Conservation (phyloP, 2,888 invertebrate species). For the Drosophila borealis region DNA sequence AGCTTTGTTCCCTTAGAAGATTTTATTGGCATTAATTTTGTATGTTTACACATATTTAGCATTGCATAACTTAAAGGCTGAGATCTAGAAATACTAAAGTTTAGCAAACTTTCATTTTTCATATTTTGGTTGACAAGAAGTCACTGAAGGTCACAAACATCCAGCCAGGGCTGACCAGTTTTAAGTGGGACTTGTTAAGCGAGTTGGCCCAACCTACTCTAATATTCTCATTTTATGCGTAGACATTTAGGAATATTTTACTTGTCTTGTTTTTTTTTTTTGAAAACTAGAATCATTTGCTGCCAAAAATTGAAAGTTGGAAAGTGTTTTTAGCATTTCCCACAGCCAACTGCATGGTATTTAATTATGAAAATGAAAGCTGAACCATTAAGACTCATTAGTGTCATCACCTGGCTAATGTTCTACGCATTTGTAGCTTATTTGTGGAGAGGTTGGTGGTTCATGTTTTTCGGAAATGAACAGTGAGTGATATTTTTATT, state of each 20-base stretch:
- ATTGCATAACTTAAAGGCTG: slow-evolving; percentile 54
- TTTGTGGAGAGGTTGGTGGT: slow-evolving; percentile 15
- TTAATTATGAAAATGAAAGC: slow-evolving; percentile 71
- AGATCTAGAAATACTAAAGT: slow-evolving; percentile 13
- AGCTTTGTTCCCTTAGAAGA: slow-evolving; percentile 56
- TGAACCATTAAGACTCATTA: slow-evolving; percentile 41
- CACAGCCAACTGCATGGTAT: slow-evolving; percentile 30
- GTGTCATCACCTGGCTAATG: slow-evolving; percentile 38
- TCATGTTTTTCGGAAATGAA: neutral
- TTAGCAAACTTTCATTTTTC: slow-evolving; percentile 62
- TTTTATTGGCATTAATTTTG: slow-evolving; percentile 40
- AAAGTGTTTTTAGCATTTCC: slow-evolving; percentile 66
- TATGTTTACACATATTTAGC: slow-evolving; percentile 23
- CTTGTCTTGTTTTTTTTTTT: neutral
- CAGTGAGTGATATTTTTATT: slow-evolving; percentile 20
- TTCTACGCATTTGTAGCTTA: slow-evolving; percentile 31
- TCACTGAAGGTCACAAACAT: slow-evolving; percentile 55
- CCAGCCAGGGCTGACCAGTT: slow-evolving; percentile 29
- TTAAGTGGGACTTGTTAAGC: slow-evolving; percentile 34
- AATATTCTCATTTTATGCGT: slow-evolving; percentile 66
- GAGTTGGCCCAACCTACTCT: slow-evolving; percentile 64
- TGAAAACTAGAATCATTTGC: slow-evolving; percentile 36
- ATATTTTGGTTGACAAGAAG: slow-evolving; percentile 29
- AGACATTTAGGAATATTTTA: slow-evolving; percentile 35
- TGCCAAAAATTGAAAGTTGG: slow-evolving; percentile 69